A percentile compares a stretch with the other conserved stretches of the same genome.
phyloP scores from a whole-genome alignment of 2,113 vertebrate species.

The Mesembrinibis cayennensis region DNA sequence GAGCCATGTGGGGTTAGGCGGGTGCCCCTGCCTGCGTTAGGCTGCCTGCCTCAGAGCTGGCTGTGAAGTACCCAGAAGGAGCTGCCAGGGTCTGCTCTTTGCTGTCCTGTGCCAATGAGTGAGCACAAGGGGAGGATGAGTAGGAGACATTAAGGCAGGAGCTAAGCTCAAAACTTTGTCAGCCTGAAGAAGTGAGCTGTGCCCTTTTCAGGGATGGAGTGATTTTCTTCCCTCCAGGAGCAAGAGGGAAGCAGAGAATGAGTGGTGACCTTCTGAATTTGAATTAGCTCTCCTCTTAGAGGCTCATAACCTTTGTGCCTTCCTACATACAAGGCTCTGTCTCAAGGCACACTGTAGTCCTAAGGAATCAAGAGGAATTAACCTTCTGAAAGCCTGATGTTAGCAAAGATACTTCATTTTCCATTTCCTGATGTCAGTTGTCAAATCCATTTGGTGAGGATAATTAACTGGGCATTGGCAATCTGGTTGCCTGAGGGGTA shows the following conservation, averaged over 20 bases:
- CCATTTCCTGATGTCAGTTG: neutral
- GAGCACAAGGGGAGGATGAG: neutral
- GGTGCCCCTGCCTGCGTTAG: neutral
- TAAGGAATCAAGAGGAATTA: neutral
- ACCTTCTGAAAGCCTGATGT: neutral
- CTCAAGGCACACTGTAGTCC: neutral
- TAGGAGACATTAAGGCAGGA: neutral
- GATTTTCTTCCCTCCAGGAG: neutral
- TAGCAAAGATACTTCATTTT: neutral
- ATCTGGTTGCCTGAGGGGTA: neutral
- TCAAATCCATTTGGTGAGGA: accelerated
- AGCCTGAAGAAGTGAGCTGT: neutral
- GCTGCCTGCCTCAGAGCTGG: neutral
- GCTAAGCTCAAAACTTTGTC: neutral
- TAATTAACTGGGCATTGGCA: neutral
- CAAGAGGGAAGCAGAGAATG: neutral
- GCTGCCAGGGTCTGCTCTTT: neutral
- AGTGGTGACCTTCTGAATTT: neutral
- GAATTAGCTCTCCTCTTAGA: neutral
- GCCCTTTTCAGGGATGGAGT: neutral
- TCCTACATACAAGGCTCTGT: neutral
- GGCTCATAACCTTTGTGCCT: neutral
- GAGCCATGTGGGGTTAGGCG: neutral
- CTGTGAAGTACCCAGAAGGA: neutral
- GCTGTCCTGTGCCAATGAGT: accelerated